These are phyloP conservation scores for Proales similis DNA, from an alignment of 1,140 invertebrate species.

Conservation along the genomic window DNA sequence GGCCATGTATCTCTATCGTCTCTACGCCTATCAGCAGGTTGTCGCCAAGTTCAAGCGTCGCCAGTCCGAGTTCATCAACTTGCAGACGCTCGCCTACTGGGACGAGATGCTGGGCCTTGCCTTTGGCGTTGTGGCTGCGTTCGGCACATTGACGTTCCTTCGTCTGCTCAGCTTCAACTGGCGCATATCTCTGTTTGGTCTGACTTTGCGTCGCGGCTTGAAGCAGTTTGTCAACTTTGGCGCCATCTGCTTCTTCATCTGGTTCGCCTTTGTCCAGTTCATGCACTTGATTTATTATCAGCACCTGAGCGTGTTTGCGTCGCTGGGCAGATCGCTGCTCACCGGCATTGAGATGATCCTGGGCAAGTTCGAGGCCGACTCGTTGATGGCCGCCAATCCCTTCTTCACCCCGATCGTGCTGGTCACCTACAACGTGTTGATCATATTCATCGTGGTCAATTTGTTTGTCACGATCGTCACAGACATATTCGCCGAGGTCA, in stretches of 20 bases:
- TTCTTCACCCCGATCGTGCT: constrained; percentile 39
- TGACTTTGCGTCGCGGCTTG: constrained; percentile 46
- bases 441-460: constrained; percentile 42
- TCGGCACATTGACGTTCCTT: constrained; percentile 56
- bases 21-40: neutral
- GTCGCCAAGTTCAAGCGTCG: neutral
- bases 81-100: neutral
- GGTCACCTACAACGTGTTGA: constrained; percentile 40
- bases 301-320: neutral
- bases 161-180: constrained; percentile 57
- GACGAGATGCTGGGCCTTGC: neutral
- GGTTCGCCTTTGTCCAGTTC: constrained; percentile 50
- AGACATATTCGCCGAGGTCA: constrained; percentile 42
- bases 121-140: constrained; percentile 44
- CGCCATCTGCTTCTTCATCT: constrained; percentile 51
- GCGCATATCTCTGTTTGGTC: constrained; percentile 51
- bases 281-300: constrained; percentile 56
- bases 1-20: neutral
- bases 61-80: neutral
- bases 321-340: neutral
- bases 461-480: constrained; percentile 42
- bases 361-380: neutral
- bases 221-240: constrained; percentile 48
- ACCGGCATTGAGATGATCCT: neutral
- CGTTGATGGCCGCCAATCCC: neutral